Evolutionary conservation across 2,113 vertebrate genomes (phyloP), one percentile per base, ranked within the genome.

Genomic region (Pampusana beccarii): DNA sequence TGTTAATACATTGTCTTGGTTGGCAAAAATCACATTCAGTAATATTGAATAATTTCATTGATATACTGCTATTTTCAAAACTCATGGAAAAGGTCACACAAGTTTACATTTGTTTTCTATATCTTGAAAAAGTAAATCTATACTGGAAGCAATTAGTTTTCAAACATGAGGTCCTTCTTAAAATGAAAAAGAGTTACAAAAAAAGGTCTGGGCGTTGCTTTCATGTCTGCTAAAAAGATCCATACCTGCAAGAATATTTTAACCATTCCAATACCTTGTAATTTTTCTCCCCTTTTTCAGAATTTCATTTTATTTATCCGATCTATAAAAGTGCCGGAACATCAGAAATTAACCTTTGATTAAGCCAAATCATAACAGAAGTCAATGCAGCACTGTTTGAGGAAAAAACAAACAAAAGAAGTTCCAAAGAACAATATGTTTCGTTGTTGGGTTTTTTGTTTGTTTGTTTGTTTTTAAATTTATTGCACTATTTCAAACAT

Each of bases 11-110:
- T 75, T 71, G 33, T 67, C 62, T 90, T 69, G 26, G 42, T 44
- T 88, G 44, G 36, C 13, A 94, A 77, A 86, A 95, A 65, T 54
- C 78, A 36, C 62, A 69, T 72, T 75, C 36, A 50, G 73, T 67
- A 75, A 44, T 85, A 93, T 51, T 60, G 93, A 91, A 81, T 53
- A 79, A 81, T 72, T 95, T 93, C 16, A 78, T 60, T 74, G 60
- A 89, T 81, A 73, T 13, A 40, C 24, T 79, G 18, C 15, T 89
- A 23, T 85, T 95, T 91, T 84, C 44, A 80, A 84, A 75, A 75
- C 19, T 73, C 54, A 40, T 28, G 26, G 66, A 80, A 75, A 90
- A 96, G 58, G 57, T 87, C 70, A 88, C 23, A 34, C 1, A 26
- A 62, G 48, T 78, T 91, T 91, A 74, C 33, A 20, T 74, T 84